These are phyloP conservation scores for Lasioglossum pauxillum DNA, from an alignment of 2,888 invertebrate genomes.

Conservation along the genomic window DNA sequence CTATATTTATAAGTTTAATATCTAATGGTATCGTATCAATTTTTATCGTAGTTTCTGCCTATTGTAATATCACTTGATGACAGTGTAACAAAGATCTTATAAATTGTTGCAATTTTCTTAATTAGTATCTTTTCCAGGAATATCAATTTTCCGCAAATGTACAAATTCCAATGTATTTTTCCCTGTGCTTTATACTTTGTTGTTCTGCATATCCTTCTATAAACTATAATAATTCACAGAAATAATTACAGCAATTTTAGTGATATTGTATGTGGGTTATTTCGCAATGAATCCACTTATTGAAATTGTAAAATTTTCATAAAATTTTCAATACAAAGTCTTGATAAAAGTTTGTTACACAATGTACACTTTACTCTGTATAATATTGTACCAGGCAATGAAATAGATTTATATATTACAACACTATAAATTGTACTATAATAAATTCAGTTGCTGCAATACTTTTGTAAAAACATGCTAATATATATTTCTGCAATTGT, in stretches of 20 bases:
- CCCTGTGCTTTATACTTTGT: neutral
- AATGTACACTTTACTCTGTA: neutral
- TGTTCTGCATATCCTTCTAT: neutral
- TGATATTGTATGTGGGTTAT: neutral
- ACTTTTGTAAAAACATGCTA: neutral
- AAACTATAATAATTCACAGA: neutral
- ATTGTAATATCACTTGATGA: neutral
- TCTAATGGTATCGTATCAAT: neutral
- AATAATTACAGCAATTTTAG: neutral
- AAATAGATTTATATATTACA: neutral
- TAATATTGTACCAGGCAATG: neutral
- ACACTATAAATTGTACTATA: neutral
- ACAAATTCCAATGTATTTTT: slow-evolving; percentile 13
- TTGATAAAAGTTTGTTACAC: neutral
- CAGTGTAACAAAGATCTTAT: slow-evolving; percentile 5
- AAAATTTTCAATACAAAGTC: neutral
- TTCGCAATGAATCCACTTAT: neutral
- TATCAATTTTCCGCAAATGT: neutral
- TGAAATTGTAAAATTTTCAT: neutral
- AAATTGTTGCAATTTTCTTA: slow-evolving; percentile 16
- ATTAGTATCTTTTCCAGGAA: slow-evolving; percentile 28
- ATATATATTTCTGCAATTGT: slow-evolving; percentile 4
- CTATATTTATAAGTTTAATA: slow-evolving; percentile 10
- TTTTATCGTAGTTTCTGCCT: neutral
- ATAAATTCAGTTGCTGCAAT: neutral